phyloP scores from a whole-genome alignment of 2,888 invertebrate species.

The Hyposoter didymator region DNA sequence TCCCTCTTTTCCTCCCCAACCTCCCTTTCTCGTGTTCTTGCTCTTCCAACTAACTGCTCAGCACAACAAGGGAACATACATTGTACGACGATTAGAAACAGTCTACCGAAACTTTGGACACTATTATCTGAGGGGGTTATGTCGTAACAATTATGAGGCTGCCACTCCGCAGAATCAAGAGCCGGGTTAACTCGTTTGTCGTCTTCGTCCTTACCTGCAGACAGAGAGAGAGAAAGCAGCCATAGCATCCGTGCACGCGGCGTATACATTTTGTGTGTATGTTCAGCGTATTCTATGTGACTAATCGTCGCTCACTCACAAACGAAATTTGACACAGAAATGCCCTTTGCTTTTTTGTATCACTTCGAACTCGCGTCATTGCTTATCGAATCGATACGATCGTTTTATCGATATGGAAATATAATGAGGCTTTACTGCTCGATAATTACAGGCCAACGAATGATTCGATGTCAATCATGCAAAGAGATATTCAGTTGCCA shows the following conservation, averaged over 20 bases:
- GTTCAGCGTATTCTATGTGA: conserved; percentile 60
- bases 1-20: conserved; percentile 39
- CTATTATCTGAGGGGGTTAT: conserved; percentile 84
- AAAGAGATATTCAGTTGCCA: background rate
- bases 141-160: conserved; percentile 83
- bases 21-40: conserved; percentile 31
- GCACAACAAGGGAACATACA: conserved; percentile 48
- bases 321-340: conserved; percentile 80
- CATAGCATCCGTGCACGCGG: background rate
- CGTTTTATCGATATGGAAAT: background rate
- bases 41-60: conserved; percentile 78
- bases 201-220: conserved; percentile 48
- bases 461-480: background rate
- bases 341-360: conserved; percentile 58
- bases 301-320: conserved; percentile 80
- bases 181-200: conserved; percentile 82
- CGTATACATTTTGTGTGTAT: conserved; percentile 43
- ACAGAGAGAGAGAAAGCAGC: conserved; percentile 15
- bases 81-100: conserved; percentile 74
- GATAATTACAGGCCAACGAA: background rate
- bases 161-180: conserved; percentile 82
- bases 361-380: background rate
- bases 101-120: conserved; percentile 82
- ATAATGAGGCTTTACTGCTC: background rate
- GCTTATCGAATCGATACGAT: background rate